A percentile compares a stretch with the other conserved stretches of the same genome.
Evolutionary conservation across 2,797 vertebrate genomes (phyloP).

Genomic region (Lithobates pipiens): DNA sequence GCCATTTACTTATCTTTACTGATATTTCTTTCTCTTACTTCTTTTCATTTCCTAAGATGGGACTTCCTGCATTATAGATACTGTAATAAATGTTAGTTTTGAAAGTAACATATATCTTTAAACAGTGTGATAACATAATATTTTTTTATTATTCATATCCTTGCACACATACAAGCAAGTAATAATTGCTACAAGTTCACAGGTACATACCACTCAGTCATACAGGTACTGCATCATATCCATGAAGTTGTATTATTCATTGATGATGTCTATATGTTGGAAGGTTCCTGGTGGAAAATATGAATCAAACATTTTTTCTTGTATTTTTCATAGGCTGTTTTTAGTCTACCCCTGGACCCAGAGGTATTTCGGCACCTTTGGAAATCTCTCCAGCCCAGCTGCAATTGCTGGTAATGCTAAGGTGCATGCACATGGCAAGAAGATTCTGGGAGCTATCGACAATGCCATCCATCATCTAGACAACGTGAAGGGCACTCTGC

Average conservation of each 20-base stretch:
- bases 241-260: slow-evolving; percentile 63
- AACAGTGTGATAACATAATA: too few species aligned
- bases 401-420: slow-evolving; percentile 76
- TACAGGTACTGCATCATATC: slow-evolving; percentile 26
- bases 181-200: slow-evolving; percentile 37
- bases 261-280: not conserved
- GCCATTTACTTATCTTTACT: too few species aligned
- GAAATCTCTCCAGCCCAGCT: slow-evolving; percentile 76
- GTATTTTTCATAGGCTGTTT: slow-evolving; percentile 70
- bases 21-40: too few species aligned
- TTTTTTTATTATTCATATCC: too few species aligned
- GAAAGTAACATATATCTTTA: too few species aligned
- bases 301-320: not conserved
- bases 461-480: slow-evolving; percentile 49
- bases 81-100: too few species aligned
- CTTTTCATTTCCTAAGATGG: too few species aligned
- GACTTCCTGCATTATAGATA: too few species aligned
- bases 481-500: slow-evolving; percentile 73
- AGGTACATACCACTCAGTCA: too few species aligned
- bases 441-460: slow-evolving; percentile 77
- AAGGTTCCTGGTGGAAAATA: not conserved
- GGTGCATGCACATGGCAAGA: slow-evolving; percentile 74
- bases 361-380: slow-evolving; percentile 79
- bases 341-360: slow-evolving; percentile 85
- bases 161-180: too few species aligned